Base-by-base conservation (phyloP, 2,113 vertebrate genomes). In the Leptocoma aspasia region DNA sequence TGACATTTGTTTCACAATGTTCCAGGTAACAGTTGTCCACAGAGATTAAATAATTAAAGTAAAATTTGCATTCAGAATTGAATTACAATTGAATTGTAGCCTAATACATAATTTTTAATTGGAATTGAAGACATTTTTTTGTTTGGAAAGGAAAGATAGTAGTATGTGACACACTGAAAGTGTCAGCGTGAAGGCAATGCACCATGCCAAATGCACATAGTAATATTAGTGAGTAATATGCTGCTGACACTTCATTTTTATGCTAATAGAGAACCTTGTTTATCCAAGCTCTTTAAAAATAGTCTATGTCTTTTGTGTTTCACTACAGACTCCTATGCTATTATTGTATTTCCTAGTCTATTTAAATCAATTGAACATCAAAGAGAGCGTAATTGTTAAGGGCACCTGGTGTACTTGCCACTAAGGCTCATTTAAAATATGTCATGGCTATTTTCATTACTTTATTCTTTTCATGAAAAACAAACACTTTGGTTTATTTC, bases 1-100 rank as follows among this genome's bases (percentile, higher is more conserved):
- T 95, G 86, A 59, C 59, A 66, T 88, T 97, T 63, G 15, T 93
- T 96, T 95, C 90, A 85, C 60, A 95, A 66, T 77, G 56, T 91
- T 96, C 53, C 77, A 86, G n/a, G 61, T 33, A 94, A 71, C 59
- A 92, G 64, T 63, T 96, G 82, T 94, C 53, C 47, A 71, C 73
- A 93, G n/a, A 72, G 50, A 85, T 42, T 81, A 75, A 53, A 65
- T 88, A 95, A 94, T 66, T 89, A 59, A 96, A 94, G 13, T 71
- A 94, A 92, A 94, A 91, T 65, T 53, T 88, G n/a, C 77, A 76
- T 64, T 73, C 68, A 65, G 23, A 91, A 35, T 75, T 94, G 81
- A 95, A 91, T 96, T 95, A 84, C 57, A 89, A 42, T 86, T 90
- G 79, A 42, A 82, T 35, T 96, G 27, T 70, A 90, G 76, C 76